Evolutionary conservation across 2,113 vertebrate species (phyloP).

Genomic region (Equus przewalskii): DNA sequence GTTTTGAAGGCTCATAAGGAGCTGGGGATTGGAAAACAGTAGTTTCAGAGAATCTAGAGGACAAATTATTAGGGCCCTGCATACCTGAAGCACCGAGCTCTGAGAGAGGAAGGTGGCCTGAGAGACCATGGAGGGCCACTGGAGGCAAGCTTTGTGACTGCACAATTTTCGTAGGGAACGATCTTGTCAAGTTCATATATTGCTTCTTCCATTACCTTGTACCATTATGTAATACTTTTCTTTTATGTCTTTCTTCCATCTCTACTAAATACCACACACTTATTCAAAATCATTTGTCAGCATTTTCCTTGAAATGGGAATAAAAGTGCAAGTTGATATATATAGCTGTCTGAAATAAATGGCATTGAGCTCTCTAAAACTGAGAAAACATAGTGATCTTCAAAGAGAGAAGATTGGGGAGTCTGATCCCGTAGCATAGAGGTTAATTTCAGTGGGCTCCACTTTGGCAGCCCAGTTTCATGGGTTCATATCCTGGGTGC

Average conservation of each 20-base stretch:
- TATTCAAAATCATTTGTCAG: slow-evolving; percentile 19
- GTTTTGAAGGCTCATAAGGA: neutral
- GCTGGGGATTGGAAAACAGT: neutral
- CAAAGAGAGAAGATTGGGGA: neutral
- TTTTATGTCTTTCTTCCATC: neutral
- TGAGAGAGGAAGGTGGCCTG: neutral
- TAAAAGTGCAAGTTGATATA: neutral
- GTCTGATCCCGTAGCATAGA: too few species aligned
- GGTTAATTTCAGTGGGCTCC: too few species aligned
- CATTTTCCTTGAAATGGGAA: neutral
- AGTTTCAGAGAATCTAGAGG: neutral
- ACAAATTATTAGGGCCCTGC: neutral
- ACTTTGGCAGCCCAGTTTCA: too few species aligned
- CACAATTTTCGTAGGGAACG: neutral
- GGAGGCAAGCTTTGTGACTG: neutral
- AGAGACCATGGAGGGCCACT: neutral
- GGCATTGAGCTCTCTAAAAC: neutral
- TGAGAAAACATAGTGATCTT: neutral
- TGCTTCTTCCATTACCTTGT: neutral
- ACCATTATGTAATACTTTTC: neutral
- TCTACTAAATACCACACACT: neutral
- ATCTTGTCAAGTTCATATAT: neutral
- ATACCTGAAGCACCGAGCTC: neutral
- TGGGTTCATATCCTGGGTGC: too few species aligned
- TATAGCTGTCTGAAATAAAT: neutral